Conservation (phyloP, 2,113 vertebrate genomes). For the Chaetops frenatus region DNA sequence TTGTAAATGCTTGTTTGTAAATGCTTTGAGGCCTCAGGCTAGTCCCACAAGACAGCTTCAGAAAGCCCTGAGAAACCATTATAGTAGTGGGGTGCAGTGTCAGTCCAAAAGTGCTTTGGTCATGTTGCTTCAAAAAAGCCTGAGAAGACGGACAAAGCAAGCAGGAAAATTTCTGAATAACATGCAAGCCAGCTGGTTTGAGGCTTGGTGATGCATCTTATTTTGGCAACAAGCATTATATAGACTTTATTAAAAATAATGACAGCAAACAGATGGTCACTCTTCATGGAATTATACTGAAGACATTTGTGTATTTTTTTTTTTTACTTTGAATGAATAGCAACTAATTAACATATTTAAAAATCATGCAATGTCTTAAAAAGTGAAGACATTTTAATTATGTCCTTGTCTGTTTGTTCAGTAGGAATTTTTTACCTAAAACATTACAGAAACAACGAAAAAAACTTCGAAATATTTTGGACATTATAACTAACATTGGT, state of each 20-base stretch:
- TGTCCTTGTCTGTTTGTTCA: not conserved
- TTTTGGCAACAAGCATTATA: not conserved
- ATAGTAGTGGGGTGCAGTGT: not conserved
- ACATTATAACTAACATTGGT: not conserved
- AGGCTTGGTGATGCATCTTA: not conserved
- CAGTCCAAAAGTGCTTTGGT: not conserved
- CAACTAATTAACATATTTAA: not conserved
- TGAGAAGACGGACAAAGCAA: not conserved
- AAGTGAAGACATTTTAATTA: not conserved
- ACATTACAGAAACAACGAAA: not conserved
- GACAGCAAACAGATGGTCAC: slow-evolving; percentile 35
- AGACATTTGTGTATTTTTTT: not conserved
- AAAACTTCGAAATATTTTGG: slow-evolving; percentile 42
- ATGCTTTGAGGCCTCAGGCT: not conserved
- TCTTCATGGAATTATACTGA: slow-evolving; percentile 3
- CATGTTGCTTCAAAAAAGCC: not conserved
- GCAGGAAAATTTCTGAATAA: not conserved
- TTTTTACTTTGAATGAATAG: not conserved
- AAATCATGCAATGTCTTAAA: not conserved
- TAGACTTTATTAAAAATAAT: slow-evolving; percentile 38
- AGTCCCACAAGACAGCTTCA: not conserved
- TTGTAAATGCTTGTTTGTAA: not conserved
- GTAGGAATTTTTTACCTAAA: not conserved
- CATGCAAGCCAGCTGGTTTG: not conserved
- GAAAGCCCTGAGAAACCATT: not conserved